Percentiles rank a stretch among this genome's conserved stretches.
phyloP scores from a whole-genome alignment of 2,888 invertebrate species.

The Ramazzottius varieornatus region DNA sequence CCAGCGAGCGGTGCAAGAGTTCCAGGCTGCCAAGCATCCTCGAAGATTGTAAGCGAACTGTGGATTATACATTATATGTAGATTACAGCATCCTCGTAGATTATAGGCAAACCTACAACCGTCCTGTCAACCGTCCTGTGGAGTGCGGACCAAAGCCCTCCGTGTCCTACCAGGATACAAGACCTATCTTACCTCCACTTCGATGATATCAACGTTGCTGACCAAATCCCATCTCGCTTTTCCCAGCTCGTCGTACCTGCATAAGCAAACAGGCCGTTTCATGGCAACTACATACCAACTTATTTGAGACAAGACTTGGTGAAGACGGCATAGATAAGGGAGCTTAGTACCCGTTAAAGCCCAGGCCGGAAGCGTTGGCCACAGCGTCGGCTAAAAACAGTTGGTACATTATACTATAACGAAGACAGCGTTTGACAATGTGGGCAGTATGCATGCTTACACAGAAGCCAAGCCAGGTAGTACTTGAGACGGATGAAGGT shows the following conservation, averaged over 20 bases:
- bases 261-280: too few relatives aligned
- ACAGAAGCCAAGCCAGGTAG: constrained; percentile 79
- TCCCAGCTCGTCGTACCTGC: constrained; percentile 48
- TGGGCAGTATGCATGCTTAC: constrained; percentile 14
- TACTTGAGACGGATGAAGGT: constrained; percentile 63
- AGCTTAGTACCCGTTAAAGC: too few relatives aligned
- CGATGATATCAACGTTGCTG: constrained; percentile 62
- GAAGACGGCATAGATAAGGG: too few relatives aligned
- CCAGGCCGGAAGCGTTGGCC: constrained; percentile 71
- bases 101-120: too few relatives aligned
- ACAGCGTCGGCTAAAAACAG: constrained; percentile 47
- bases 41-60: not conserved
- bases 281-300: too few relatives aligned
- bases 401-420: not conserved
- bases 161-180: not conserved
- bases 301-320: too few relatives aligned
- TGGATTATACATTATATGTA: too few relatives aligned
- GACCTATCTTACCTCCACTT: constrained; percentile 44
- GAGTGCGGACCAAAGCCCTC: too few relatives aligned
- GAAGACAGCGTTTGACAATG: not conserved
- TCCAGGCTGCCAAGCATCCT: not conserved
- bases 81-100: too few relatives aligned
- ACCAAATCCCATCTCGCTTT: constrained; percentile 63
- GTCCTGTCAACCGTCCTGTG: too few relatives aligned
- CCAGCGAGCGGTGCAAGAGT: constrained; percentile 32